Evolutionary conservation across 2,113 vertebrate species (phyloP).

Genomic region (Apeltes quadracus): DNA sequence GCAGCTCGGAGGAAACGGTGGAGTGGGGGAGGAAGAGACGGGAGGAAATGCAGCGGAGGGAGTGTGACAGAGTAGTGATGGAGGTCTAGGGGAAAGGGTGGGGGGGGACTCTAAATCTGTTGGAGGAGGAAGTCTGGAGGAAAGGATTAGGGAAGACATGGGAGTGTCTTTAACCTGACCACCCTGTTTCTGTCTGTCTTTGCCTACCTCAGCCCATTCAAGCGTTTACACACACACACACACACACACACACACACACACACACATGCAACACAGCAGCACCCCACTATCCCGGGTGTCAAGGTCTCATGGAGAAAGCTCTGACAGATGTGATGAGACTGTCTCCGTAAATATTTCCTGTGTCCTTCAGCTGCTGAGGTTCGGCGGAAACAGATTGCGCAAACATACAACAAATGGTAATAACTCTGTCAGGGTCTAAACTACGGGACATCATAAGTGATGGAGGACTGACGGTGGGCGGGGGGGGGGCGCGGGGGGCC

Average conservation of each 20-base stretch:
- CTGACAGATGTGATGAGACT: constrained; percentile 76
- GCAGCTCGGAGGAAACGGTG: constrained; percentile 53
- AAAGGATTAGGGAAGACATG: constrained; percentile 81
- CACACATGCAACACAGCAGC: constrained; percentile 24
- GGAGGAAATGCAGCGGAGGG: constrained; percentile 70
- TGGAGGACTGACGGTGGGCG: too few species aligned
- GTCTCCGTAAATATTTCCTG: constrained; percentile 72
- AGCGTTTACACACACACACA: constrained; percentile 15
- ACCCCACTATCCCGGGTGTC: constrained; percentile 63
- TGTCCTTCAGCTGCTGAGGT: constrained; percentile 70
- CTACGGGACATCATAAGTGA: not conserved
- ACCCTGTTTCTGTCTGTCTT: constrained; percentile 56
- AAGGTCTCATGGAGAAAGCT: constrained; percentile 68
- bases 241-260: constrained; percentile 36
- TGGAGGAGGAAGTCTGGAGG: constrained; percentile 84
- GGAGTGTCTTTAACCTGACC: constrained; percentile 77
- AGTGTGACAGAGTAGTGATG: constrained; percentile 77
- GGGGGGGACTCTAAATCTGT: constrained; percentile 76
- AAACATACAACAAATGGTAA: constrained; percentile 16
- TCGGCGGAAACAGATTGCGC: constrained; percentile 70
- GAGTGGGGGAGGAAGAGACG: constrained; percentile 64
- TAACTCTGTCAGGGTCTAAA: not conserved
- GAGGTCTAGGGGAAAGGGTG: constrained; percentile 51
- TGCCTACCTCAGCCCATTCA: constrained; percentile 57
- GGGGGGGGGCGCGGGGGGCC: too few species aligned